Percentiles rank a stretch among this genome's conserved stretches.
These are phyloP conservation scores for Ectemnius continuus DNA, from an alignment of 2,888 invertebrate species.

Conservation along the genomic window DNA sequence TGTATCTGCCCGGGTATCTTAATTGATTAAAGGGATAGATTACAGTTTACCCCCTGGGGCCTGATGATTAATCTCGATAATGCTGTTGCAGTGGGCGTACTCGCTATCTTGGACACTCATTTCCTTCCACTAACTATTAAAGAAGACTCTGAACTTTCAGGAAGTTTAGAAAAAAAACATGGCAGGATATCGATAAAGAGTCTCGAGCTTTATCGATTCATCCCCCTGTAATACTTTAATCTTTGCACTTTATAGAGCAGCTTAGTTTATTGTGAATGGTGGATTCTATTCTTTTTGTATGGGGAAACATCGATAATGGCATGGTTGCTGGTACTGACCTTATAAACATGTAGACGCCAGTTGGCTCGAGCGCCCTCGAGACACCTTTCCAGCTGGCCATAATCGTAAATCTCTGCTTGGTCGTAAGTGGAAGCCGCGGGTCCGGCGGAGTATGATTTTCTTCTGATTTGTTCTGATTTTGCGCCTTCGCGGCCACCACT, in stretches of 20 bases:
- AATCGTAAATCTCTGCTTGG: conserved; percentile 92
- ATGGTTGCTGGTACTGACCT: conserved; percentile 83
- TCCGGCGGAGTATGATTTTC: conserved; percentile 82
- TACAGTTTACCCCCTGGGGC: not conserved
- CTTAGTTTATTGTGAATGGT: no score
- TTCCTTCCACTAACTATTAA: no score
- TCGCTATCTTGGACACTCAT: not conserved
- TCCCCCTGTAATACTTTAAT: no score
- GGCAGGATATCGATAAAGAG: no score
- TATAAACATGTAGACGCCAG: conserved; percentile 94
- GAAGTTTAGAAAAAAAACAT: no score
- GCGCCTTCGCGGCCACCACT: conserved; percentile 80
- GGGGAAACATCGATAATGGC: no score
- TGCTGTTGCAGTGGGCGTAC: not conserved
- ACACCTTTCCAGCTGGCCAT: conserved; percentile 95
- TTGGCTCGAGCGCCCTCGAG: conserved; percentile 91
- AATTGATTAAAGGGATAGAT: conserved; percentile 26
- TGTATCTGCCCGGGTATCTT: conserved; percentile 24
- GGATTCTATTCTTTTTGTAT: no score
- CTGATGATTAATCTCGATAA: conserved; percentile 21
- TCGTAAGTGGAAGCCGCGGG: conserved; percentile 89
- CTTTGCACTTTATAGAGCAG: no score
- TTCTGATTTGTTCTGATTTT: conserved; percentile 79
- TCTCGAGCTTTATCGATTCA: no score
- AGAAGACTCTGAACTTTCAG: no score